Evolutionary conservation across 2,797 vertebrate species (phyloP).

Genomic region (Mycteria americana): DNA sequence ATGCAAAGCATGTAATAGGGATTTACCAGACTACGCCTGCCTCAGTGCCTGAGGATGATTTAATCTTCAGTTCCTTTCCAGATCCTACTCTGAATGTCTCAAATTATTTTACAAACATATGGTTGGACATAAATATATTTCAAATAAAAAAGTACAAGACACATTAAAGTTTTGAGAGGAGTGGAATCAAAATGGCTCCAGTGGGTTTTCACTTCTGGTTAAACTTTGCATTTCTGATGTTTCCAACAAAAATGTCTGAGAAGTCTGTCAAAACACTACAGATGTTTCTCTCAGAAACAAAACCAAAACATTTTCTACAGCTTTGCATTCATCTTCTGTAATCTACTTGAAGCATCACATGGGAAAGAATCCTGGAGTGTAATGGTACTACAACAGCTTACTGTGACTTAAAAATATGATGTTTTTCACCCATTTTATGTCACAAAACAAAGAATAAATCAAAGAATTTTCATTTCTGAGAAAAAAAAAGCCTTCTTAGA

Average conservation of each 20-base stretch:
- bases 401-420: background rate
- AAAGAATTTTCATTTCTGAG: background rate
- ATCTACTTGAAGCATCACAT: background rate
- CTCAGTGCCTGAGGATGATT: background rate
- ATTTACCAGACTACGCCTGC: background rate
- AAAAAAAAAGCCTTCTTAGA: background rate
- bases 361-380: background rate
- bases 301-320: background rate
- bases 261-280: background rate
- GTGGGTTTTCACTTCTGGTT: background rate
- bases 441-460: background rate
- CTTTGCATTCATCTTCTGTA: background rate
- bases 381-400: background rate
- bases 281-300: background rate
- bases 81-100: background rate
- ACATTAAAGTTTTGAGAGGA: background rate
- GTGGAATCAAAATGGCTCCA: background rate
- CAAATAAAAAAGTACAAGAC: background rate
- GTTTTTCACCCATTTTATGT: background rate
- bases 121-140: background rate
- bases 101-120: background rate
- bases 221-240: background rate
- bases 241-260: background rate
- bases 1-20: background rate
- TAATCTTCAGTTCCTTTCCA: background rate